These are phyloP conservation scores for Parotocinclus haroldoi DNA, from an alignment of 2,797 vertebrate species.

Conservation along the genomic window DNA sequence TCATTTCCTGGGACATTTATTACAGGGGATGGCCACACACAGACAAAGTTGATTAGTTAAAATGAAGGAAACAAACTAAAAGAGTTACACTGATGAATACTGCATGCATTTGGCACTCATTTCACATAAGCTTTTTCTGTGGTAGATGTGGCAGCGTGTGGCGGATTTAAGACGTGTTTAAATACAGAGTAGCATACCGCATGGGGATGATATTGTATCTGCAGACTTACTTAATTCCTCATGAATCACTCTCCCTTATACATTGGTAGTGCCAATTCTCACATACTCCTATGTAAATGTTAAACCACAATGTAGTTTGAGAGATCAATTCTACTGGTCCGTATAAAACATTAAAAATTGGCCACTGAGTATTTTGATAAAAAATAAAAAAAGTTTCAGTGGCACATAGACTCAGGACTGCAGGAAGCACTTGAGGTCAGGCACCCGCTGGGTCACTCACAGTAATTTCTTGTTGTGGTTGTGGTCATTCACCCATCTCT, in stretches of 20 bases:
- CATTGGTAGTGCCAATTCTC: background rate
- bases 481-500: slow-evolving; percentile 41
- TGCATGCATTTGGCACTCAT: slow-evolving; percentile 7
- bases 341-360: background rate
- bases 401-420: slow-evolving; percentile 22
- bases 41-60: slow-evolving; percentile 33
- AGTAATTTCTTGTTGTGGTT: slow-evolving; percentile 34
- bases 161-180: background rate
- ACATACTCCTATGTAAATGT: background rate
- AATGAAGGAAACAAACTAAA: slow-evolving; percentile 34
- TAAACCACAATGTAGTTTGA: background rate
- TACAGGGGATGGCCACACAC: slow-evolving; percentile 41
- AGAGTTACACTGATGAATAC: slow-evolving; percentile 14
- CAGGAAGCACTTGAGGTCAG: slow-evolving; percentile 44
- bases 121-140: slow-evolving; percentile 8
- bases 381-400: background rate
- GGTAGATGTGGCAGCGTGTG: background rate
- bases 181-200: background rate
- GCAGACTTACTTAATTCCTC: background rate
- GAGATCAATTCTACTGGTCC: background rate
- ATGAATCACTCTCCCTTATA: slow-evolving; percentile 4
- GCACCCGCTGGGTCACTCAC: slow-evolving; percentile 48
- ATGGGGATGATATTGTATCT: slow-evolving; percentile 8
- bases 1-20: slow-evolving; percentile 46
- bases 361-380: background rate